These are phyloP conservation scores for Metopia argyrocephala DNA, from an alignment of 2,888 invertebrate genomes.

Conservation along the genomic window DNA sequence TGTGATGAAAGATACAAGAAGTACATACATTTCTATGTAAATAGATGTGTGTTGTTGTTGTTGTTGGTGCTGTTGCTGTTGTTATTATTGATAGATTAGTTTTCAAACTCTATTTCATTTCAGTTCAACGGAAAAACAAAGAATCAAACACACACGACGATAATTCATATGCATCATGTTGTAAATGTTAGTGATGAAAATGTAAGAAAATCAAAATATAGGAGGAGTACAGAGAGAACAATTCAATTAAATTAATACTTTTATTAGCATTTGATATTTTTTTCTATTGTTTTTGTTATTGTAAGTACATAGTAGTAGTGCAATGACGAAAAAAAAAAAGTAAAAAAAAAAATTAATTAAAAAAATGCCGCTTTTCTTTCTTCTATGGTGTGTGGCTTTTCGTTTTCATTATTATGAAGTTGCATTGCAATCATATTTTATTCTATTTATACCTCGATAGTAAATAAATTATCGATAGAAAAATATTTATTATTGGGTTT, in stretches of 20 bases:
- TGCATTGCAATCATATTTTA: neutral
- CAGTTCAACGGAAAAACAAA: constrained; percentile 14
- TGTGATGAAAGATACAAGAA: constrained; percentile 41
- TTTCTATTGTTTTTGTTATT: neutral
- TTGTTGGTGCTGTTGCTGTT: constrained; percentile 45
- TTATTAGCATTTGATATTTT: constrained; percentile 3
- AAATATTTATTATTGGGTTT: constrained; percentile 47
- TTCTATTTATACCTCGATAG: no score
- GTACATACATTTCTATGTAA: neutral
- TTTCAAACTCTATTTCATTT: constrained; percentile 42
- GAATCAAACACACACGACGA: constrained; percentile 11
- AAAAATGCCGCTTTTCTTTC: constrained; percentile 26
- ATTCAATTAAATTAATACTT: constrained; percentile 61
- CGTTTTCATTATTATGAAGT: constrained; percentile 27
- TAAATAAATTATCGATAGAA: constrained; percentile 34
- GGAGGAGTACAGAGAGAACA: constrained; percentile 40
- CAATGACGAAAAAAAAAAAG: neutral
- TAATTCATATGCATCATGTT: neutral
- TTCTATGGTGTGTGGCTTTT: constrained; percentile 60
- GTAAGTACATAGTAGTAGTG: no score
- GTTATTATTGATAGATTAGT: constrained; percentile 52
- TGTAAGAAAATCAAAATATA: constrained; percentile 23
- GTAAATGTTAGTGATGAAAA: constrained; percentile 6
- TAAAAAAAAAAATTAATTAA: neutral
- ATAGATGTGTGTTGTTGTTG: constrained; percentile 31